Conservation (phyloP, 2,888 invertebrate species). For the Agonopterix arenella region DNA sequence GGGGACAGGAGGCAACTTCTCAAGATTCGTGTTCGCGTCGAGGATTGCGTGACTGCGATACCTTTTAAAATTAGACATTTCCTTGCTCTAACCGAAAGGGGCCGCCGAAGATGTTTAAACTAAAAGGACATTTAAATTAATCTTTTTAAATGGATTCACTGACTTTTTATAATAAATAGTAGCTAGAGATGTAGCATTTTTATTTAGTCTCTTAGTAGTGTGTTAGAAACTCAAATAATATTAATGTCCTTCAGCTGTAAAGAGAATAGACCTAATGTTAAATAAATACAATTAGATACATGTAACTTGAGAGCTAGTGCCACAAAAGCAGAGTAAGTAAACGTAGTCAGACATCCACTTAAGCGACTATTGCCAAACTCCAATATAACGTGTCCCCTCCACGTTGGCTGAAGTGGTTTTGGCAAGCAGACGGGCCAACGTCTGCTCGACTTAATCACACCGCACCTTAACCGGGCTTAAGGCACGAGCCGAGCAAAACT, state of each 20-base stretch:
- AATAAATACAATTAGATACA: constrained; percentile 21
- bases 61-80: constrained; percentile 11
- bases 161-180: constrained; percentile 23
- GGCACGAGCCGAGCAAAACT: constrained; percentile 45
- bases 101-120: constrained; percentile 10
- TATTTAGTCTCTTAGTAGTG: constrained; percentile 18
- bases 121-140: constrained; percentile 6
- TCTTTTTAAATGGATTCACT: constrained; percentile 2
- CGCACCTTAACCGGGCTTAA: constrained; percentile 56
- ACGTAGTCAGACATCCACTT: constrained; percentile 35
- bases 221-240: background rate
- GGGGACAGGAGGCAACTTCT: constrained; percentile 37
- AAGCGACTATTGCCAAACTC: constrained; percentile 52
- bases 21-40: constrained; percentile 34
- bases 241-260: background rate
- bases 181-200: constrained; percentile 28
- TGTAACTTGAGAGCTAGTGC: constrained; percentile 17
- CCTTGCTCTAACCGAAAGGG: constrained; percentile 7
- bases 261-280: background rate
- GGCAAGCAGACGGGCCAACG: constrained; percentile 55
- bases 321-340: constrained; percentile 33
- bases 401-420: constrained; percentile 61
- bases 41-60: constrained; percentile 19
- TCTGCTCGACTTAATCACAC: constrained; percentile 61
- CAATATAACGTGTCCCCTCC: constrained; percentile 41